A percentile compares a stretch with the other conserved stretches of the same genome.
These are phyloP conservation scores for Perizoma flavofasciatum DNA, from an alignment of 2,888 invertebrate genomes.

Conservation along the genomic window DNA sequence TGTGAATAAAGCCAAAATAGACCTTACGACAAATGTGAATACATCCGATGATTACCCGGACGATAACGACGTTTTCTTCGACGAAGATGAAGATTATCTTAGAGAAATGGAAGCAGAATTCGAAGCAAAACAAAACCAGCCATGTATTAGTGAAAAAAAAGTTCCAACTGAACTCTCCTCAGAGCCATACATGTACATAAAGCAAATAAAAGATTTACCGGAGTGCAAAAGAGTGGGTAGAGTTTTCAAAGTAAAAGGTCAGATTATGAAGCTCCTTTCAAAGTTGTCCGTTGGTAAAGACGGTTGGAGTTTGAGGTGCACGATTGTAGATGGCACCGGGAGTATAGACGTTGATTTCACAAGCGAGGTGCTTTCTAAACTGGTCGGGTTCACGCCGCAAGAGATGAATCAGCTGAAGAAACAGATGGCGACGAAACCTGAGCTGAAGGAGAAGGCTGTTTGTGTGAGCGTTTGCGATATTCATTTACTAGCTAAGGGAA, in stretches of 20 bases:
- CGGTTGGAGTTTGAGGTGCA: constrained; percentile 83
- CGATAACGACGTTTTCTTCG: constrained; percentile 57
- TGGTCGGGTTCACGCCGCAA: constrained; percentile 76
- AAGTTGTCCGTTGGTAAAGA: constrained; percentile 81
- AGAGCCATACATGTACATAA: constrained; percentile 75
- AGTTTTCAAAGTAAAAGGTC: constrained; percentile 82
- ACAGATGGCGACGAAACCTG: constrained; percentile 61
- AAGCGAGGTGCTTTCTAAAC: constrained; percentile 79
- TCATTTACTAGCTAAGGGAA: no score
- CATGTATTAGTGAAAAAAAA: constrained; percentile 29
- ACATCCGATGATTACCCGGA: constrained; percentile 60
- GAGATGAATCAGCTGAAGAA: constrained; percentile 73
- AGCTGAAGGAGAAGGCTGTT: constrained; percentile 62
- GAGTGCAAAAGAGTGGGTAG: constrained; percentile 61
- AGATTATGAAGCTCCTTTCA: constrained; percentile 79
- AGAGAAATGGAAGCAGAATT: constrained; percentile 63
- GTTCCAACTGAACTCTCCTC: constrained; percentile 46
- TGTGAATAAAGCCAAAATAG: constrained; percentile 48
- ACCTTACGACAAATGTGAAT: constrained; percentile 32
- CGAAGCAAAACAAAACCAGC: constrained; percentile 44
- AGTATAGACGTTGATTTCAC: constrained; percentile 82
- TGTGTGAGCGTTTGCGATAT: constrained; percentile 49
- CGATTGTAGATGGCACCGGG: constrained; percentile 83
- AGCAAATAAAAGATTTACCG: constrained; percentile 66
- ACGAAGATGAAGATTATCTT: constrained; percentile 68